phyloP scores from a whole-genome alignment of 1,140 invertebrate genomes.

The Heliothis subflexa region DNA sequence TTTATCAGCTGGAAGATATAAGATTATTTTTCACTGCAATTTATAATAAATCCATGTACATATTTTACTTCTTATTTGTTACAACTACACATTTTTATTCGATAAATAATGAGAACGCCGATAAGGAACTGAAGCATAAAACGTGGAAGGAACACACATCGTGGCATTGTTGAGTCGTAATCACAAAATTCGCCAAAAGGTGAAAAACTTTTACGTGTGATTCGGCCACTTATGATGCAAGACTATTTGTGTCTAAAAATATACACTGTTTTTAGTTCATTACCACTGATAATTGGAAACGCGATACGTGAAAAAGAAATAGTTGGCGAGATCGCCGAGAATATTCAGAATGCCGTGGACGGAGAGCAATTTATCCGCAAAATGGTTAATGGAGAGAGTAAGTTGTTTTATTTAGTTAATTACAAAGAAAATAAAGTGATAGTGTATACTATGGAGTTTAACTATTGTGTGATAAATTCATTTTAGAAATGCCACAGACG shows the following conservation, averaged over 20 bases:
- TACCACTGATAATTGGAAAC: conserved; percentile 42
- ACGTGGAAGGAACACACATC: not conserved
- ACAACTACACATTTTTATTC: not conserved
- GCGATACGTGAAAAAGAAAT: conserved; percentile 17
- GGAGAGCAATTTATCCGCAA: conserved; percentile 63
- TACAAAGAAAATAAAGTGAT: not conserved
- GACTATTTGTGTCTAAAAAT: conserved; percentile 42
- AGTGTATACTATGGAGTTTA: not conserved
- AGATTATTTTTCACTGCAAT: too few relatives aligned
- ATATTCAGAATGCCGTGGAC: conserved; percentile 44
- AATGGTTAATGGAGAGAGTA: conserved; percentile 63
- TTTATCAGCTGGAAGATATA: too few relatives aligned
- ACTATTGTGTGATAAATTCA: conserved; percentile 35
- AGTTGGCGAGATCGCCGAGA: conserved; percentile 35
- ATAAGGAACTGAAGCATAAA: conserved; percentile 36
- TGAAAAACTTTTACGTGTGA: conserved; percentile 5
- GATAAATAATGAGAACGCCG: not conserved
- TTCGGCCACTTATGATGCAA: not conserved
- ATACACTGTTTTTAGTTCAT: conserved; percentile 54
- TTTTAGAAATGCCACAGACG: conserved; percentile 62
- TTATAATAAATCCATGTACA: too few relatives aligned
- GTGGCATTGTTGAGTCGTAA: not conserved
- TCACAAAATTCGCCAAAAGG: conserved; percentile 19
- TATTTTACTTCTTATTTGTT: too few relatives aligned
- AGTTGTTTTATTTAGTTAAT: conserved; percentile 48